phyloP scores from a whole-genome alignment of 2,113 vertebrate species.

The Indri indri region DNA sequence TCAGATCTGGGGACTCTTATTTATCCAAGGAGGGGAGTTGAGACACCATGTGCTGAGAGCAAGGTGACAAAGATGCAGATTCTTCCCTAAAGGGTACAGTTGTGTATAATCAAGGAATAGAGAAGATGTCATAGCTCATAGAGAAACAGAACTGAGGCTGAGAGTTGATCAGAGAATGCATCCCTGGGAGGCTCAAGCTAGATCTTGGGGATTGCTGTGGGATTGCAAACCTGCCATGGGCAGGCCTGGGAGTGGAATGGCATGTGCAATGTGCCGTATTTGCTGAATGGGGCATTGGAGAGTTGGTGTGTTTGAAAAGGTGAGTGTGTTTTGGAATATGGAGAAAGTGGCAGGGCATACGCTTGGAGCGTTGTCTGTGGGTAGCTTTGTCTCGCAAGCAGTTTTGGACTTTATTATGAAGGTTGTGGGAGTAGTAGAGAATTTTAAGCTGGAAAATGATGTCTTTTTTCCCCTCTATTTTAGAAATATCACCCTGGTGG shows the following conservation, averaged over 20 bases:
- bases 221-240: no score
- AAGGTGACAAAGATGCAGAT: not conserved
- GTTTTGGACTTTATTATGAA: not conserved
- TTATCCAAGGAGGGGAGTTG: not conserved
- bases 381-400: not conserved
- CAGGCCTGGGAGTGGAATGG: not conserved
- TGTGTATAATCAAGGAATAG: not conserved
- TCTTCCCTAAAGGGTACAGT: not conserved
- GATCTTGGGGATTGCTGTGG: not conserved
- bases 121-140: not conserved
- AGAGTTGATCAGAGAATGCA: not conserved
- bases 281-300: not conserved
- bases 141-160: not conserved
- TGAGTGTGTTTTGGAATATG: not conserved
- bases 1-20: not conserved
- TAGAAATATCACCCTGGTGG: not conserved
- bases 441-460: not conserved
- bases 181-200: not conserved
- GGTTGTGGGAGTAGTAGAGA: not conserved
- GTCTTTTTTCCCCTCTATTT: not conserved
- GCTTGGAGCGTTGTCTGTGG: not conserved
- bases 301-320: rapidly evolving
- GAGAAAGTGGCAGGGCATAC: not conserved
- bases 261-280: not conserved
- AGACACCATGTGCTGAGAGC: not conserved